phyloP scores from a whole-genome alignment of 30 jellyfish, hydroid and myxozoan species.

The Hydractinia symbiolongicarpus region DNA sequence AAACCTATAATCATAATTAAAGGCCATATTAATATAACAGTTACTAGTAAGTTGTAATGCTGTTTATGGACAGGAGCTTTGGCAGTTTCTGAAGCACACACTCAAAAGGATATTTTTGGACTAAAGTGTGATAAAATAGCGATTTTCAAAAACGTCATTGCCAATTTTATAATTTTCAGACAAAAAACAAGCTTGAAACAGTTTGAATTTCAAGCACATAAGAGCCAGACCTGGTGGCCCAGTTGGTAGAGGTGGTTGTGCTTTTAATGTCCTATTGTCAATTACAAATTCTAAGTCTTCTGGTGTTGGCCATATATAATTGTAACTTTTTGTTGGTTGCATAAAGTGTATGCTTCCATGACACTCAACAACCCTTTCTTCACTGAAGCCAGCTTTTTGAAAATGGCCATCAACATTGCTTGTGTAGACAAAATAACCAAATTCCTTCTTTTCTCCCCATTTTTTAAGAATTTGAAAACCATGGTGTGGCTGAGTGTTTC shows the following conservation, averaged over 20 bases:
- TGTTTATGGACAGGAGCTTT: no score
- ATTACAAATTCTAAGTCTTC: constrained; percentile 24
- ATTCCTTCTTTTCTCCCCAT: constrained; percentile 41
- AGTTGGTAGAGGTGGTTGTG: constrained; percentile 43
- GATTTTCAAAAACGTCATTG: no score
- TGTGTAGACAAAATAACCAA: constrained; percentile 53
- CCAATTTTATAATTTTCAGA: no score
- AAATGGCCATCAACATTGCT: constrained; percentile 88
- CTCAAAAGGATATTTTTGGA: no score
- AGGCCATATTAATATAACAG: no score
- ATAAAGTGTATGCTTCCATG: constrained; percentile 48
- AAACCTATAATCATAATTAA: constrained; percentile 19
- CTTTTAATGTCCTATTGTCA: constrained; percentile 45
- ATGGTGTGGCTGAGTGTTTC: constrained; percentile 54
- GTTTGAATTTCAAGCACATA: background rate
- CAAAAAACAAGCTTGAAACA: background rate
- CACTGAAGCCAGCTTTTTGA: constrained; percentile 56
- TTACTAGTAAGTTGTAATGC: no score
- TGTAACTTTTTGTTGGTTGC: constrained; percentile 33
- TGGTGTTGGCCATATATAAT: constrained; percentile 57
- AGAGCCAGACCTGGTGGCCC: constrained; percentile 72
- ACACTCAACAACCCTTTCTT: constrained; percentile 52
- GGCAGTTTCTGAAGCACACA: no score
- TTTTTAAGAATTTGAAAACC: constrained; percentile 50
- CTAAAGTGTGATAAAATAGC: no score